Evolutionary conservation across 2,113 vertebrate species (phyloP), one percentile per base, ranked within the genome.

Genomic region (Gracilinanus agilis): DNA sequence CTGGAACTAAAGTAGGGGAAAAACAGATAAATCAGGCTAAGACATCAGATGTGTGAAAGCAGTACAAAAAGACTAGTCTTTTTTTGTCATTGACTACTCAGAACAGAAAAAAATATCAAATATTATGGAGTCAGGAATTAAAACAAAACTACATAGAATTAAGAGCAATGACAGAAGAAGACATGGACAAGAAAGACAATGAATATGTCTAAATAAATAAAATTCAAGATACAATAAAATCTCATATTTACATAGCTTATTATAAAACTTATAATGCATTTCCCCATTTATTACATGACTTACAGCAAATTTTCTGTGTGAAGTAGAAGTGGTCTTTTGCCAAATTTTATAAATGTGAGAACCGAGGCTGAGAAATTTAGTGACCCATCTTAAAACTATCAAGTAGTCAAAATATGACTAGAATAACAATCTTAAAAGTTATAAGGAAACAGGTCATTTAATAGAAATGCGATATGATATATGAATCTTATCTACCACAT

Each of bases 61-160:
- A 67, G 90, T 24, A 10, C 0, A 23, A 34, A 29, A 96, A 25
- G 83, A 2, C 83, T 3, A 83, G 19, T 83, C n/a, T 34, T 67
- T 34, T 44, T 53, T 16, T 34, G 40, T 19, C 1, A 96, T 90
- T 93, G 53, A 3, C 96, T 83, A 25, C 75, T 96, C 90, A 92
- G 91, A 92, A 83, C 56, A 94, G 19, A 97, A 93, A 58, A 75
- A 83, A 83, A 8, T n/a, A 40, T 21, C 16, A n/a, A 75, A 75
- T 40, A 40, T 40, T 40, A 40, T 83, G n/a, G n/a, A 75, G 1
- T 29, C 29, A 75, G 29, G 34, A 75, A 83, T 40, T 16, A 83
- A 3, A 40, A 34, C 34, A 29, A 67, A 83, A 40, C n/a, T 83
- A 83, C 27, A 21, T 40, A 83, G 19, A 83, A 83, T 21, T 40